phyloP scores from a whole-genome alignment of 2,888 invertebrate genomes.

The Agriopis marginaria region DNA sequence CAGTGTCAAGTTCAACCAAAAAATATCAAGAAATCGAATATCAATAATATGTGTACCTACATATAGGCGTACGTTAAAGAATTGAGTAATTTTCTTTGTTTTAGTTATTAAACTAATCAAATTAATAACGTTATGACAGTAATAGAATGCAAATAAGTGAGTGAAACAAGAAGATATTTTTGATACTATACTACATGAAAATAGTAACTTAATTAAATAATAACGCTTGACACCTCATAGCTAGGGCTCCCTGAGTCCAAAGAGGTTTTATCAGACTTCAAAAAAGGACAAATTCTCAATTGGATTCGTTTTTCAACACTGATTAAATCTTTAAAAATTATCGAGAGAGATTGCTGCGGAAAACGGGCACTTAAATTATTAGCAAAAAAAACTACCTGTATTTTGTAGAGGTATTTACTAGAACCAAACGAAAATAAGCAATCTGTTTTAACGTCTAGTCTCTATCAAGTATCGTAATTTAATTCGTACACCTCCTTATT shows the following conservation, averaged over 20 bases:
- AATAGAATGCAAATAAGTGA: background rate
- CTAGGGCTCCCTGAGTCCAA: no score
- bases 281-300: no score
- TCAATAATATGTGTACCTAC: background rate
- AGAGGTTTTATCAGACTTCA: no score
- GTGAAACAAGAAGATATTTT: no score
- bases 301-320: no score
- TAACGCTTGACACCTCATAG: no score
- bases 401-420: background rate
- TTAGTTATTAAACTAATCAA: background rate
- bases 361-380: no score
- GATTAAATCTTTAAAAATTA: no score
- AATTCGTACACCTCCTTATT: conserved; percentile 36
- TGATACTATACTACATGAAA: no score
- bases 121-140: background rate
- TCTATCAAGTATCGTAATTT: conserved; percentile 10
- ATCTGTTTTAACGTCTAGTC: background rate
- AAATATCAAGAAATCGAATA: background rate
- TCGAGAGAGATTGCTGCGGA: no score
- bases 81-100: background rate
- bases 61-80: no score
- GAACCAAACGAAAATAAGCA: background rate
- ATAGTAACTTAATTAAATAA: background rate
- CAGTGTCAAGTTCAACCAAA: conserved; percentile 23
- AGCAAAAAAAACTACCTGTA: background rate